These are phyloP conservation scores for Scaptodrosophila lebanonensis DNA, from an alignment of 1,140 invertebrate genomes.

Conservation along the genomic window DNA sequence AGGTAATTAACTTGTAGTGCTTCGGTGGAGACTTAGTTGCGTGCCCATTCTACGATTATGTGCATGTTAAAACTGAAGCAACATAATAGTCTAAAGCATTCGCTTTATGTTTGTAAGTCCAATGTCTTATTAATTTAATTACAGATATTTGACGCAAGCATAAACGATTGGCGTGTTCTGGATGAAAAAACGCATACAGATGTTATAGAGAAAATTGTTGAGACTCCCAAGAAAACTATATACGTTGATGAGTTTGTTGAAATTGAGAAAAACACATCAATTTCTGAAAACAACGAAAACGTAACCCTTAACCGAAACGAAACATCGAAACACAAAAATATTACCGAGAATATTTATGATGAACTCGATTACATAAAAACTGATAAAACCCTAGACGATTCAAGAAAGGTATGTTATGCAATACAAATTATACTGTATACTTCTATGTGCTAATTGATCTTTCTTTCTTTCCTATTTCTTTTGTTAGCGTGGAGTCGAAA, in stretches of 20 bases:
- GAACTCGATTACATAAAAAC: slow-evolving; percentile 68
- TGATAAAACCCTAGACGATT: slow-evolving; percentile 68
- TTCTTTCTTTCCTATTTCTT: slow-evolving; percentile 12
- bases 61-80: background rate
- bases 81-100: too few species aligned
- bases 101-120: background rate
- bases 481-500: slow-evolving; percentile 68
- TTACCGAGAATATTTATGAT: slow-evolving; percentile 75
- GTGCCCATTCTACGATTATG: background rate
- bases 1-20: slow-evolving; percentile 57
- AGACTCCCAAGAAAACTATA: slow-evolving; percentile 70
- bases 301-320: slow-evolving; percentile 62
- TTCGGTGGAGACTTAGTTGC: background rate
- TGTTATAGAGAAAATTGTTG: slow-evolving; percentile 76
- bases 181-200: slow-evolving; percentile 76
- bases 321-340: slow-evolving; percentile 75
- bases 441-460: slow-evolving; percentile 44
- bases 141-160: slow-evolving; percentile 76
- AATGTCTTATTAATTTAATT: background rate
- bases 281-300: slow-evolving; percentile 70
- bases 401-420: slow-evolving; percentile 61
- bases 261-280: slow-evolving; percentile 73
- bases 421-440: background rate
- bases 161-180: slow-evolving; percentile 76
- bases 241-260: slow-evolving; percentile 76